Conservation (phyloP, 92 coral and sea anemone species). For the Zoanthus sansibaricus region DNA sequence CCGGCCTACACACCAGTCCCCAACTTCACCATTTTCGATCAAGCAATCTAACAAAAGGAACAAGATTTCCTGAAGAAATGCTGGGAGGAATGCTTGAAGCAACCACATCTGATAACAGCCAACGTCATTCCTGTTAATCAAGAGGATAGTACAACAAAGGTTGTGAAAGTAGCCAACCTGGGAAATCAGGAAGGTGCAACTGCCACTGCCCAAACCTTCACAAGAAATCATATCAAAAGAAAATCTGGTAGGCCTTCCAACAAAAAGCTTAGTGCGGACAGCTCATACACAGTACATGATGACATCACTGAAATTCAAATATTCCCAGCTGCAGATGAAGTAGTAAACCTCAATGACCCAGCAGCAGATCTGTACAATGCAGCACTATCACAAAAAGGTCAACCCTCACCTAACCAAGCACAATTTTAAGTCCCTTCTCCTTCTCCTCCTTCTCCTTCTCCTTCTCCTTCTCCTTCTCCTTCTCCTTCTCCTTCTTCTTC, state of each 20-base stretch:
- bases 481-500: too few relatives aligned
- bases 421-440: constrained; percentile 15
- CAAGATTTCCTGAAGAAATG: background rate
- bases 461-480: too few relatives aligned
- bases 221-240: constrained; percentile 12
- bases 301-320: constrained; percentile 16
- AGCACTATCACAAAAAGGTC: background rate
- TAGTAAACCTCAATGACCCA: constrained; percentile 2
- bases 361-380: background rate
- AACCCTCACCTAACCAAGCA: constrained; percentile 21
- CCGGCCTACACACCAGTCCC: constrained; percentile 11
- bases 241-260: constrained; percentile 50
- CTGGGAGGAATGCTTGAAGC: constrained; percentile 11
- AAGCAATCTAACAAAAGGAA: constrained; percentile 21
- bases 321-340: constrained; percentile 1
- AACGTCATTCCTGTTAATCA: background rate
- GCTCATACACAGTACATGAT: background rate
- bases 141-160: constrained; percentile 3
- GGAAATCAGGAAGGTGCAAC: background rate
- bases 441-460: too few relatives aligned
- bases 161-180: constrained; percentile 3
- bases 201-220: constrained; percentile 1
- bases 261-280: background rate
- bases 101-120: constrained; percentile 6
- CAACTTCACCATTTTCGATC: constrained; percentile 49